Percentiles rank a stretch among this genome's conserved stretches.
These are phyloP conservation scores for Cyprinella venusta DNA, from an alignment of 2,797 vertebrate genomes.

Conservation along the genomic window DNA sequence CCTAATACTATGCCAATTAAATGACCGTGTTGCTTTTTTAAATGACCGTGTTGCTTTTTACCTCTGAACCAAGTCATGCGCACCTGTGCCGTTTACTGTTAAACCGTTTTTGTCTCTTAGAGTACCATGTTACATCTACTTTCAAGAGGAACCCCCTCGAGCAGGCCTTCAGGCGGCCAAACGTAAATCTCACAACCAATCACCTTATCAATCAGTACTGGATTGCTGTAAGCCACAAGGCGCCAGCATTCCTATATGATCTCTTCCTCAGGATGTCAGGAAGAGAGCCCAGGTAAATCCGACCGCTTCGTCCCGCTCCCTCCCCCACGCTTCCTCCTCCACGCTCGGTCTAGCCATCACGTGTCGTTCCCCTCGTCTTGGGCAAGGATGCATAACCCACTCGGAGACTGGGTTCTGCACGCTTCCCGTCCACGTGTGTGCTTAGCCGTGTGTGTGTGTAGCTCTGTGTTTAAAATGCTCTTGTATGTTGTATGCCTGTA, in stretches of 20 bases:
- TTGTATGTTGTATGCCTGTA: slow-evolving; percentile 70
- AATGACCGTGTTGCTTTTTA: background rate
- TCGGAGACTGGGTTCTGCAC: slow-evolving; percentile 71
- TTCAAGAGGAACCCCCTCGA: slow-evolving; percentile 99
- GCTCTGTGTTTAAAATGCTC: slow-evolving; percentile 42
- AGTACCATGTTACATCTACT: slow-evolving; percentile 99
- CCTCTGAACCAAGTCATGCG: slow-evolving; percentile 35
- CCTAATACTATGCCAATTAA: background rate
- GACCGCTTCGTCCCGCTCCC: slow-evolving; percentile 65
- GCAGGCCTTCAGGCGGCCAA: slow-evolving; percentile 99
- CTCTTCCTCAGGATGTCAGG: slow-evolving; percentile 99
- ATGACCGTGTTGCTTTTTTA: background rate
- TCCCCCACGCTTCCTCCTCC: slow-evolving; percentile 64
- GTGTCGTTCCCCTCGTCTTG: slow-evolving; percentile 62
- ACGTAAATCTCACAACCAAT: slow-evolving; percentile 99
- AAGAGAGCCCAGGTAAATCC: slow-evolving; percentile 98
- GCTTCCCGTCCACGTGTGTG: slow-evolving; percentile 39
- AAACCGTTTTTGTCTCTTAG: slow-evolving; percentile 92
- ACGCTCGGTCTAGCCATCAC: slow-evolving; percentile 53
- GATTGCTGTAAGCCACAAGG: slow-evolving; percentile 99
- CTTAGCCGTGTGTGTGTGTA: slow-evolving; percentile 8
- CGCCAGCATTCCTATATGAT: slow-evolving; percentile 99
- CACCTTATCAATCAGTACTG: slow-evolving; percentile 99
- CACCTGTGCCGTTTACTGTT: slow-evolving; percentile 66
- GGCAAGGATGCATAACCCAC: slow-evolving; percentile 74